Base-by-base conservation (phyloP, 2,113 vertebrate genomes). In the Fregata magnificens region DNA sequence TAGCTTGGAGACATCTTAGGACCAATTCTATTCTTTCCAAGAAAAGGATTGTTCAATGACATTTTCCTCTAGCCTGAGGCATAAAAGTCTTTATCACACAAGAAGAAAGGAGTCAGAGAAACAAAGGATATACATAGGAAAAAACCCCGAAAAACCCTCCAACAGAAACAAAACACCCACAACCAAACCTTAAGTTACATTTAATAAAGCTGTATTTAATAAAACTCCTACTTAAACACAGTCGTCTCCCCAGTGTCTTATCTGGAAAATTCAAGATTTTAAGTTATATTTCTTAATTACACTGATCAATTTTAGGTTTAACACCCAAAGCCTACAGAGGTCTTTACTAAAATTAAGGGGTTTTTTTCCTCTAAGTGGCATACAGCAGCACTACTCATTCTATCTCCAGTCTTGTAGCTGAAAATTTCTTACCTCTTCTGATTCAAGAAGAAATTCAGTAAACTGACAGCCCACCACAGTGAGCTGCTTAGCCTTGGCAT, bases 381-480 rank as follows among this genome's bases (percentile, higher is more conserved):
- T 29, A 9, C 16, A 56, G 36, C 26, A 71, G 56, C 22, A 59
- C 42, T 55, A 76, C 21, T 49, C 6, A 44, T 44, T 44, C 94
- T 18, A 45, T 50, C n/a, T 86, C 70, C 53, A 81, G 58, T 61
- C 72, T 50, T 61, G 29, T 21, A 53, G 83, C 42, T 73, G 31
- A 87, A 70, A 78, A 71, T 26, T 17, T 95, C 96, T 98, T 61
- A 99, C 99, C 98, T 99, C 99, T 93, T 99, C 99, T 7, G 99
- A 99, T 73, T 99, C 99, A 85, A 99, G 98, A 91, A 99, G 98
- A 97, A 99, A 99, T 98, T 99, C 99, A n/a, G 99, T 98, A 97
- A 99, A 99, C 93, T 99, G 99, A 96, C 99, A 99, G 89, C 99
- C 99, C 55, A 99, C 99, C 74, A 99, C 99, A 29, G 99, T 99